Percentiles rank a stretch among this genome's conserved stretches.
Evolutionary conservation across 2,888 invertebrate species (phyloP).

Genomic region (Eurytoma californica): DNA sequence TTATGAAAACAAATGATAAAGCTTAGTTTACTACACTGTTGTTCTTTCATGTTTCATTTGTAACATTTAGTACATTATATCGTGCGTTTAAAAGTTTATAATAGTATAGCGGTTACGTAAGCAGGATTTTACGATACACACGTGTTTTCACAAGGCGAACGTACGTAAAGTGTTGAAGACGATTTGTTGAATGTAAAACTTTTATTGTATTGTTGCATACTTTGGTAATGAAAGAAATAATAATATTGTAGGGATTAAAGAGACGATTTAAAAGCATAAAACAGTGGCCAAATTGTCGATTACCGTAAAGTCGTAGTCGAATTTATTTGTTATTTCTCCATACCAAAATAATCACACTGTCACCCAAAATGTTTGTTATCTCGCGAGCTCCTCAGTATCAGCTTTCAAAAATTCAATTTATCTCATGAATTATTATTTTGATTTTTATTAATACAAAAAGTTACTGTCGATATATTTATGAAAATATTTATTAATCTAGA

Average conservation of each 20-base stretch:
- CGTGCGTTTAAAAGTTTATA: constrained; percentile 43
- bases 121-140: constrained; percentile 42
- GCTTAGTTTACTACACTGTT: constrained; percentile 46
- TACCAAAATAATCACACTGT: constrained; percentile 43
- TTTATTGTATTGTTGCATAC: constrained; percentile 57
- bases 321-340: constrained; percentile 45
- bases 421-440: constrained; percentile 4
- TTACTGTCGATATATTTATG: constrained; percentile 13
- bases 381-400: constrained; percentile 40
- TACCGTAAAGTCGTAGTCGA: constrained; percentile 48
- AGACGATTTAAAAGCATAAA: constrained; percentile 47
- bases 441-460: no score
- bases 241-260: constrained; percentile 47
- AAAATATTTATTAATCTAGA: constrained; percentile 35
- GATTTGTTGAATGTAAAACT: constrained; percentile 57
- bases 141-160: constrained; percentile 53
- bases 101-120: constrained; percentile 50
- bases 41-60: constrained; percentile 55
- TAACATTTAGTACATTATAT: constrained; percentile 52
- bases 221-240: constrained; percentile 50
- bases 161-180: constrained; percentile 52
- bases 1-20: constrained; percentile 9
- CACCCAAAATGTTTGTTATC: constrained; percentile 26
- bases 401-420: constrained; percentile 16
- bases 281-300: constrained; percentile 57